These are phyloP conservation scores for Dichetophora obliterata DNA, from an alignment of 2,888 invertebrate species.

Conservation along the genomic window DNA sequence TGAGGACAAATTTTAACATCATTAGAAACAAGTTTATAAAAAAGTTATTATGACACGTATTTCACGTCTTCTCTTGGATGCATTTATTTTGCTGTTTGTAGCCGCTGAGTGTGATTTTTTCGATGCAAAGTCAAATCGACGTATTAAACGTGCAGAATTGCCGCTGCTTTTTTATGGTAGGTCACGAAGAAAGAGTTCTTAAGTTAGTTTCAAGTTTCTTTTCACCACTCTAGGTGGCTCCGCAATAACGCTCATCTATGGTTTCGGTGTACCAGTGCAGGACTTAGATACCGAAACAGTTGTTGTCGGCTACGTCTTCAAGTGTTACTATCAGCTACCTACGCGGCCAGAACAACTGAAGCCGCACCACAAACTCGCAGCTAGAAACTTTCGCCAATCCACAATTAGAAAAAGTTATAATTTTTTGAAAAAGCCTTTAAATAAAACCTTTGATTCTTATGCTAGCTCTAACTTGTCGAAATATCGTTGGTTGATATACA, in stretches of 20 bases:
- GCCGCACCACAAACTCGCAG: neutral
- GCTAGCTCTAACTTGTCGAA: neutral
- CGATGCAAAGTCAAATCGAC: neutral
- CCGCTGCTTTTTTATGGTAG: neutral
- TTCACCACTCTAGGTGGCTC: neutral
- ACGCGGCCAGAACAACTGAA: neutral
- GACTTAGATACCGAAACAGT: constrained; percentile 39
- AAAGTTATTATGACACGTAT: too few species aligned
- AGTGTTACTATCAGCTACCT: constrained; percentile 39
- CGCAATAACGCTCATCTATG: constrained; percentile 29
- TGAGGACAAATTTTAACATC: too few species aligned
- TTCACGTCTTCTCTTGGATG: neutral
- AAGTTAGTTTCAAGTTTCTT: neutral
- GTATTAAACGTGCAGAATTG: neutral
- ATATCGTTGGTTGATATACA: constrained; percentile 44
- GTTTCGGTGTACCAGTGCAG: constrained; percentile 45
- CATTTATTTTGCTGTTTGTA: neutral
- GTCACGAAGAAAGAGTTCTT: too few species aligned
- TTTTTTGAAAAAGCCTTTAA: neutral
- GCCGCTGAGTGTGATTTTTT: neutral
- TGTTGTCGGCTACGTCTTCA: constrained; percentile 39
- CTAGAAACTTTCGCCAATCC: neutral
- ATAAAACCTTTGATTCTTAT: neutral
- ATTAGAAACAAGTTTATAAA: too few species aligned
- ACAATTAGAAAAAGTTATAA: neutral